phyloP scores from a whole-genome alignment of 2,797 vertebrate genomes.

The Echiichthys vipera region DNA sequence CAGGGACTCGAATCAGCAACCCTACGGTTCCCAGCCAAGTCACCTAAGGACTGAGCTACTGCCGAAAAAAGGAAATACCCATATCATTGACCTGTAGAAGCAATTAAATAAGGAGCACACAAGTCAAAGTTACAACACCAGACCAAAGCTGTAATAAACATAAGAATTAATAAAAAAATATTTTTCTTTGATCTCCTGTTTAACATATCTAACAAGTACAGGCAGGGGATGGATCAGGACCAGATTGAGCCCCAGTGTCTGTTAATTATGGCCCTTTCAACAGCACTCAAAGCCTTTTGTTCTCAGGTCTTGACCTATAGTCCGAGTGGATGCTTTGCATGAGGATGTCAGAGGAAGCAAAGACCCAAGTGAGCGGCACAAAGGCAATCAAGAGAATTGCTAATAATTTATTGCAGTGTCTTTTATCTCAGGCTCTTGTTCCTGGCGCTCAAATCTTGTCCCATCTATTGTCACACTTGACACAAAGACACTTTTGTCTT shows the following conservation, averaged over 20 bases:
- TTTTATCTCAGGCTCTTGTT: slow-evolving; percentile 56
- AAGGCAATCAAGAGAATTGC: slow-evolving; percentile 50
- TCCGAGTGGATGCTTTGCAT: slow-evolving; percentile 40
- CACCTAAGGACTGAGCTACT: no score
- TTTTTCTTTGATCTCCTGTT: slow-evolving; percentile 8
- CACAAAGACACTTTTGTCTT: slow-evolving; percentile 43
- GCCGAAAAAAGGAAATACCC: no score
- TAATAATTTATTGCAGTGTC: slow-evolving; percentile 57
- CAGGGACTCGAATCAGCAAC: no score
- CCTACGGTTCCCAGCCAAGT: no score
- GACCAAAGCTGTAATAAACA: background rate
- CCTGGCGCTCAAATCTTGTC: slow-evolving; percentile 34
- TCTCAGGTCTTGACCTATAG: slow-evolving; percentile 56
- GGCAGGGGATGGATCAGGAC: background rate
- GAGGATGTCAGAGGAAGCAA: slow-evolving; percentile 32
- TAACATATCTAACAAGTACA: slow-evolving; percentile 33
- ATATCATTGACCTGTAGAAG: background rate
- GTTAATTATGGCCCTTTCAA: slow-evolving; percentile 50
- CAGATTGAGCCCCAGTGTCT: background rate
- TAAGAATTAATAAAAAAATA: background rate
- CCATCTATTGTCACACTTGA: slow-evolving; percentile 32
- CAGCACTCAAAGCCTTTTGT: slow-evolving; percentile 53
- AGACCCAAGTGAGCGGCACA: slow-evolving; percentile 37
- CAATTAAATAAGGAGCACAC: background rate
- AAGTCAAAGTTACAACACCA: background rate